Percentiles rank a stretch among this genome's conserved stretches.
These are phyloP conservation scores for Diarsia mendica DNA, from an alignment of 2,888 invertebrate species.

Conservation along the genomic window DNA sequence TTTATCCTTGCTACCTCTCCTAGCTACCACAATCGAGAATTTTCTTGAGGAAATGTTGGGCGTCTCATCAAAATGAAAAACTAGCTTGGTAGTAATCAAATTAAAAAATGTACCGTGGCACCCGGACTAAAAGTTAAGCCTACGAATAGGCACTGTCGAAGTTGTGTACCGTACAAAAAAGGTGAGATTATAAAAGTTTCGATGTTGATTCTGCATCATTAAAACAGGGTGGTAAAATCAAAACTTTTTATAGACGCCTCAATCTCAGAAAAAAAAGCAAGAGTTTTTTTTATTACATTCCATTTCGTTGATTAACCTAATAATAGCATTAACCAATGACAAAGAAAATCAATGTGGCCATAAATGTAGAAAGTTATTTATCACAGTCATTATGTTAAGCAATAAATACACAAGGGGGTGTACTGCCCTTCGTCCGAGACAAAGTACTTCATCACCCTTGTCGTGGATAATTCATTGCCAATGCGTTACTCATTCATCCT, in stretches of 20 bases:
- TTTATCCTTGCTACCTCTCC: no score
- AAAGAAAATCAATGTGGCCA: slow-evolving; percentile 8
- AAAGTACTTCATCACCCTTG: slow-evolving; percentile 15
- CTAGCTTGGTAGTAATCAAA: no score
- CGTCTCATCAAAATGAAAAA: no score
- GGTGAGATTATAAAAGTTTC: not conserved
- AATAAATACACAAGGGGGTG: slow-evolving; percentile 35
- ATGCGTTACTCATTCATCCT: slow-evolving; percentile 27
- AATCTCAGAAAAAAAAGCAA: not conserved
- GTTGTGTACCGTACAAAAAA: no score
- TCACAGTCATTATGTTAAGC: slow-evolving; percentile 16
- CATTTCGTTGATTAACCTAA: not conserved
- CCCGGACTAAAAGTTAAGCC: no score
- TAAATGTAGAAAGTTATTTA: slow-evolving; percentile 11
- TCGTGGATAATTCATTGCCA: slow-evolving; percentile 28
- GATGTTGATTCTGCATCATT: not conserved
- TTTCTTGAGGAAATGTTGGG: no score
- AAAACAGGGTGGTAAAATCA: no score
- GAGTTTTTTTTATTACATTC: not conserved
- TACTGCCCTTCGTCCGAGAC: slow-evolving; percentile 1
- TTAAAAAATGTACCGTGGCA: no score
- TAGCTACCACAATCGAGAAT: no score
- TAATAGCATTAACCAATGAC: slow-evolving; percentile 3
- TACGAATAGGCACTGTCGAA: no score
- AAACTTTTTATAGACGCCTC: not conserved